A percentile compares a stretch with the other conserved stretches of the same genome.
Conservation (phyloP, 2,888 invertebrate species). For the Diplolepis rosae region DNA sequence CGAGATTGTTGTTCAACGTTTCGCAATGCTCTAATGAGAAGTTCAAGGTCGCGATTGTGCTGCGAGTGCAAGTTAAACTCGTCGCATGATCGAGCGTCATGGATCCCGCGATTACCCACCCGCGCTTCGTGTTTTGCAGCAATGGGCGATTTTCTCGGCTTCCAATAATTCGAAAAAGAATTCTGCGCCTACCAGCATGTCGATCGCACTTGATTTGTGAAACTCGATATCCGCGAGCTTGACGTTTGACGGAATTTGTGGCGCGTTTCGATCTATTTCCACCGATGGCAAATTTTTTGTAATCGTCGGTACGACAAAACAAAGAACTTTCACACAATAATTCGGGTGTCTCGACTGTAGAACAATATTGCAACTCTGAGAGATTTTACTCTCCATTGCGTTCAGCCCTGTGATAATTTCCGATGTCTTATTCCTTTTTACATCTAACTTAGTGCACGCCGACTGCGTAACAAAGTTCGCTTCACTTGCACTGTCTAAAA, state of each 20-base stretch:
- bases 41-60: neutral
- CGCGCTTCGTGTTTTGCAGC: slow-evolving; percentile 34
- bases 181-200: slow-evolving; percentile 39
- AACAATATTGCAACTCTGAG: slow-evolving; percentile 23
- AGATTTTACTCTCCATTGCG: slow-evolving; percentile 33
- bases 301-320: slow-evolving; percentile 36
- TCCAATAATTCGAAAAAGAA: slow-evolving; percentile 29
- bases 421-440: slow-evolving; percentile 10
- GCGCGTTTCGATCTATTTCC: slow-evolving; percentile 15
- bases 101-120: slow-evolving; percentile 42
- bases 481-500: slow-evolving; percentile 42
- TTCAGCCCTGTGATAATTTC: slow-evolving; percentile 37
- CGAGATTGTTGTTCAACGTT: slow-evolving; percentile 3
- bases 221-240: slow-evolving; percentile 43
- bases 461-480: slow-evolving; percentile 39
- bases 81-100: neutral
- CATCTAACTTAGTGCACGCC: slow-evolving; percentile 36
- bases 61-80: neutral
- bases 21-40: neutral
- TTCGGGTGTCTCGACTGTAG: slow-evolving; percentile 32
- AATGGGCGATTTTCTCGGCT: slow-evolving; percentile 28
- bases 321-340: slow-evolving; percentile 18
- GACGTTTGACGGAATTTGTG: slow-evolving; percentile 38
- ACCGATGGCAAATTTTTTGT: slow-evolving; percentile 39
- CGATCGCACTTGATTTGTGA: slow-evolving; percentile 26